Percentiles rank a stretch among this genome's conserved stretches.
Conservation (phyloP, 2,888 invertebrate genomes). For the Deilephila elpenor region DNA sequence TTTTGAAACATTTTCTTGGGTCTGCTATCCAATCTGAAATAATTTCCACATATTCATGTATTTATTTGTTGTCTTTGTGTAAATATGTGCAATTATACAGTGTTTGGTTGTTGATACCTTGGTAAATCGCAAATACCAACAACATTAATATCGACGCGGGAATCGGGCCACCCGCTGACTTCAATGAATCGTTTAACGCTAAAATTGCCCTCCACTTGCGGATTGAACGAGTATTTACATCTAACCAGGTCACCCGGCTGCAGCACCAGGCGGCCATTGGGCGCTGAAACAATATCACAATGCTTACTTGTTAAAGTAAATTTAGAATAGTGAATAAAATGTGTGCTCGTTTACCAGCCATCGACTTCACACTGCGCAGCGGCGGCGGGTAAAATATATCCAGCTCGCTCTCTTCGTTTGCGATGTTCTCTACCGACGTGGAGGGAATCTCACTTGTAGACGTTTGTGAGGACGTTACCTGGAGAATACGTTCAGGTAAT, state of each 20-base stretch:
- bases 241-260: constrained; percentile 73
- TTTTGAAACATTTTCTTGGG: constrained; percentile 80
- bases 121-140: constrained; percentile 75
- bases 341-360: constrained; percentile 29
- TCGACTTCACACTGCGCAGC: constrained; percentile 58
- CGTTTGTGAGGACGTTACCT: constrained; percentile 72
- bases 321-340: constrained; percentile 1
- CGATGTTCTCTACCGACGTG: constrained; percentile 50
- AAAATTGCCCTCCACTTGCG: constrained; percentile 71
- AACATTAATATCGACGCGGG: constrained; percentile 67
- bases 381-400: constrained; percentile 60
- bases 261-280: constrained; percentile 60
- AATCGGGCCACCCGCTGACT: constrained; percentile 78
- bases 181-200: constrained; percentile 72
- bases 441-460: constrained; percentile 72
- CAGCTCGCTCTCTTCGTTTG: constrained; percentile 49
- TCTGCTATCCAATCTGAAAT: constrained; percentile 72
- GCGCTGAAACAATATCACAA: constrained; percentile 46
- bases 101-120: constrained; percentile 53
- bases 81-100: neutral
- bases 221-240: constrained; percentile 77
- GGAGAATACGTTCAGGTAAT: constrained; percentile 20
- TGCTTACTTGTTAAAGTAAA: constrained; percentile 1
- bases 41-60: too few relatives aligned
- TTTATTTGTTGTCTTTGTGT: constrained; percentile 9